These are phyloP conservation scores for Cataglyphis cursor DNA, from an alignment of 2,888 invertebrate species.

Conservation along the genomic window DNA sequence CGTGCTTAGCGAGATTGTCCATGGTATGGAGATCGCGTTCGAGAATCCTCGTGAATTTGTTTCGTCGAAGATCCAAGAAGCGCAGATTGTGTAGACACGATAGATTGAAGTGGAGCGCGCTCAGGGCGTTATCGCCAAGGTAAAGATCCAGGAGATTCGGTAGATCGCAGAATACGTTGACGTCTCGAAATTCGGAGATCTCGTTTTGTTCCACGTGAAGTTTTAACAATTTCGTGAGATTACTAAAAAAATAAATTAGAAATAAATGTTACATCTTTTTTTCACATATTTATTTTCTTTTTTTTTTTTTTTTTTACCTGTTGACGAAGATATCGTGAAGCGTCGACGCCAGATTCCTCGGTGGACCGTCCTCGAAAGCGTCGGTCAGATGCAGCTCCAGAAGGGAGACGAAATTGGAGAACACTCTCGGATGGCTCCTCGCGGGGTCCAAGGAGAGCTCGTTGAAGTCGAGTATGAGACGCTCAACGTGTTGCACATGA, in stretches of 20 bases:
- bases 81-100: constrained; percentile 90
- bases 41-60: constrained; percentile 88
- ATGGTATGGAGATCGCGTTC: constrained; percentile 88
- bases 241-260: constrained; percentile 84
- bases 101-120: constrained; percentile 90
- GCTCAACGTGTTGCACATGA: constrained; percentile 90
- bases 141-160: constrained; percentile 90
- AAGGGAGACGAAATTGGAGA: constrained; percentile 91
- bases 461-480: constrained; percentile 91
- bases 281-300: too few species aligned
- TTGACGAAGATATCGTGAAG: constrained; percentile 92
- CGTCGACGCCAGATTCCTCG: constrained; percentile 89
- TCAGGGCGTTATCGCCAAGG: constrained; percentile 90
- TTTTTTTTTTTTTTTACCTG: constrained; percentile 79
- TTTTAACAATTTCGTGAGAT: constrained; percentile 90
- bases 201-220: constrained; percentile 93
- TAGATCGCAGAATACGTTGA: constrained; percentile 91
- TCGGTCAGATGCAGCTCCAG: constrained; percentile 91
- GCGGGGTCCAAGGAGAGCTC: constrained; percentile 89
- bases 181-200: constrained; percentile 90
- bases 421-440: constrained; percentile 90
- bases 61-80: constrained; percentile 91
- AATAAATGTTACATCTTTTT: background rate
- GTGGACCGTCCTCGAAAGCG: constrained; percentile 91
- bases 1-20: constrained; percentile 88